phyloP scores from a whole-genome alignment of 53 echinoderm and acorn worm species.

The Echinometra lucunter region DNA sequence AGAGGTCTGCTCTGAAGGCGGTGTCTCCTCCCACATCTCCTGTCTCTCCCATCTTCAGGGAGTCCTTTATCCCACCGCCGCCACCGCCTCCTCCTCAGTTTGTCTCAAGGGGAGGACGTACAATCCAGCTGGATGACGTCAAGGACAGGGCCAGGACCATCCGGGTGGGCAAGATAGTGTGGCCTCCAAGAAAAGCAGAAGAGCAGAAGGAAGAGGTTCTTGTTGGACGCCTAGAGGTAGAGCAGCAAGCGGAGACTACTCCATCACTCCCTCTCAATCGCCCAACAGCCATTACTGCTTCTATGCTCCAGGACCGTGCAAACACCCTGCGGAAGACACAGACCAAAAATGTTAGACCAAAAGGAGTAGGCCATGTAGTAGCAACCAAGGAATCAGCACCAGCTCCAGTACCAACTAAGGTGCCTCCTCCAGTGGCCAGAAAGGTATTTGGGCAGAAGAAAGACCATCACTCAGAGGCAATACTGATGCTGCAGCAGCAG shows the following conservation, averaged over 20 bases:
- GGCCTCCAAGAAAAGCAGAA: constrained; percentile 83
- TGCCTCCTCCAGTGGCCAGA: constrained; percentile 22
- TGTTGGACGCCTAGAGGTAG: constrained; percentile 61
- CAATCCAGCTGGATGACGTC: constrained; percentile 73
- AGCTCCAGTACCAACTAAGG: background rate
- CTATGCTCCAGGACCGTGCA: constrained; percentile 66
- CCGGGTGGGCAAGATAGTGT: constrained; percentile 88
- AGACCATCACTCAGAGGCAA: constrained; percentile 74
- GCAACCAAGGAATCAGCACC: constrained; percentile 53
- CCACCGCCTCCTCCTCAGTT: constrained; percentile 77
- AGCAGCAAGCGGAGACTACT: background rate
- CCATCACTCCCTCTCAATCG: constrained; percentile 57
- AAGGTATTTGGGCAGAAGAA: constrained; percentile 45
- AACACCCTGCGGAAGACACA: constrained; percentile 61
- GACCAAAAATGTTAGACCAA: constrained; percentile 39
- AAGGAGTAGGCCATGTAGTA: constrained; percentile 62
- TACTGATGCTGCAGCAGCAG: constrained; percentile 58
- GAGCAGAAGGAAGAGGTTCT: constrained; percentile 65
- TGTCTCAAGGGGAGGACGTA: constrained; percentile 75
- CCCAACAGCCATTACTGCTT: constrained; percentile 25
- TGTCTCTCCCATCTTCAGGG: background rate
- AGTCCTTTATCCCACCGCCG: constrained; percentile 63
- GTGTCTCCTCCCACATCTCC: constrained; percentile 31
- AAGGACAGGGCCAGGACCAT: constrained; percentile 87
- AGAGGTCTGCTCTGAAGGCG: background rate